phyloP scores from a whole-genome alignment of 2,797 vertebrate species.

The Crenichthys baileyi region DNA sequence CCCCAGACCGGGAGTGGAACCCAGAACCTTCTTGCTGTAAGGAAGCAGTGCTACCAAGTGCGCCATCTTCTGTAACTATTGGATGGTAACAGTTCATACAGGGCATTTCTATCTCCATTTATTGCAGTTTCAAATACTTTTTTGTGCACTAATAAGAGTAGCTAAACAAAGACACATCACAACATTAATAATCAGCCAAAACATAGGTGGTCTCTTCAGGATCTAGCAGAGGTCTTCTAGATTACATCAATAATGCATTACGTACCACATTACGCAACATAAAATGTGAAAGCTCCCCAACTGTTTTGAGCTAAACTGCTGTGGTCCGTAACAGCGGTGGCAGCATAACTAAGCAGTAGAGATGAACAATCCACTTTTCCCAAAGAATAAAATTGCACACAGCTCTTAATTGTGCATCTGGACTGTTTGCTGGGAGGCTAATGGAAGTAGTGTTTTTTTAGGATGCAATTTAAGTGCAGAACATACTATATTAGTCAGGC shows the following conservation, averaged over 20 bases:
- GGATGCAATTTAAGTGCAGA: neutral
- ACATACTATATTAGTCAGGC: neutral
- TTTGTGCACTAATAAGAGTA: neutral
- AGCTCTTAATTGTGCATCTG: neutral
- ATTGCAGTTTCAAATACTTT: neutral
- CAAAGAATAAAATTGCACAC: neutral
- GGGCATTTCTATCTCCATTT: neutral
- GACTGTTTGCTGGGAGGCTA: neutral
- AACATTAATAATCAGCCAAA: neutral
- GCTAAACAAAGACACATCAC: neutral
- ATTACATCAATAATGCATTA: neutral
- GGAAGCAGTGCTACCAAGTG: too few relatives aligned
- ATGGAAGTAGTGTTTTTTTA: neutral
- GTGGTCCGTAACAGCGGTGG: neutral
- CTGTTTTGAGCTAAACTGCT: neutral
- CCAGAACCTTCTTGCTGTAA: too few relatives aligned
- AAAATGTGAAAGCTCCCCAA: neutral
- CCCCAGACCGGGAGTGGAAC: too few relatives aligned
- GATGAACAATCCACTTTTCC: neutral
- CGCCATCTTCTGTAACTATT: neutral
- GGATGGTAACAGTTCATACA: neutral
- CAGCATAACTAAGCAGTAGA: neutral
- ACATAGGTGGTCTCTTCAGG: neutral
- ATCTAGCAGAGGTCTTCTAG: neutral
- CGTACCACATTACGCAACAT: neutral